Conservation (phyloP, 2,888 invertebrate species). For the Platycnemis pennipes region DNA sequence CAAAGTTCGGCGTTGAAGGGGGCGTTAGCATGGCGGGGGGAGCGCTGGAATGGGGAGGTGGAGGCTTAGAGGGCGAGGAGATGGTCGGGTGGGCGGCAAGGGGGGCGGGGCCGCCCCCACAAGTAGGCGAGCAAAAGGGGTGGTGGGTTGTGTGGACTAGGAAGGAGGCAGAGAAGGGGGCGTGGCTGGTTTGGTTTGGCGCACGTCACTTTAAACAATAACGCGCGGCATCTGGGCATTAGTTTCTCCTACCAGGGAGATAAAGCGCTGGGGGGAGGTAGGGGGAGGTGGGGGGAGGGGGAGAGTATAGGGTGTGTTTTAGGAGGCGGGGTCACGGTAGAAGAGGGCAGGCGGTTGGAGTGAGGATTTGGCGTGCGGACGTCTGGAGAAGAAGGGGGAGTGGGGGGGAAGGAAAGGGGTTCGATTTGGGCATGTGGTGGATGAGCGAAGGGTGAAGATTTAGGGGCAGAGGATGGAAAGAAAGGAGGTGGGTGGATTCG, state of each 20-base stretch:
- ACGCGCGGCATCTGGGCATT: slow-evolving; percentile 57
- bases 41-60: background rate
- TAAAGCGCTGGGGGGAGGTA: background rate
- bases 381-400: background rate
- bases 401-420: too few relatives aligned
- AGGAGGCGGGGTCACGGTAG: too few relatives aligned
- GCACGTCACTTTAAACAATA: slow-evolving; percentile 63
- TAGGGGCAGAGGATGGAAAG: background rate
- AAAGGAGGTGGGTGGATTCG: background rate
- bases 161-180: slow-evolving; percentile 31
- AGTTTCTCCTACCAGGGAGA: background rate
- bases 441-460: background rate
- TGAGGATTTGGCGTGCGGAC: background rate
- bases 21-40: background rate
- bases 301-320: background rate
- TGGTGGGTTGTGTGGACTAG: background rate
- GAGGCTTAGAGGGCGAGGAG: background rate
- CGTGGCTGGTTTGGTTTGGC: slow-evolving; percentile 39
- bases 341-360: background rate
- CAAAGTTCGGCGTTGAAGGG: slow-evolving; percentile 63
- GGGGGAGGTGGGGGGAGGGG: background rate
- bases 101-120: too few relatives aligned
- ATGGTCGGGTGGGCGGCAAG: background rate
- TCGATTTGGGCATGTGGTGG: background rate
- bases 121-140: background rate